Conservation (phyloP, 1,140 invertebrate species). For the Bombus turneri region DNA sequence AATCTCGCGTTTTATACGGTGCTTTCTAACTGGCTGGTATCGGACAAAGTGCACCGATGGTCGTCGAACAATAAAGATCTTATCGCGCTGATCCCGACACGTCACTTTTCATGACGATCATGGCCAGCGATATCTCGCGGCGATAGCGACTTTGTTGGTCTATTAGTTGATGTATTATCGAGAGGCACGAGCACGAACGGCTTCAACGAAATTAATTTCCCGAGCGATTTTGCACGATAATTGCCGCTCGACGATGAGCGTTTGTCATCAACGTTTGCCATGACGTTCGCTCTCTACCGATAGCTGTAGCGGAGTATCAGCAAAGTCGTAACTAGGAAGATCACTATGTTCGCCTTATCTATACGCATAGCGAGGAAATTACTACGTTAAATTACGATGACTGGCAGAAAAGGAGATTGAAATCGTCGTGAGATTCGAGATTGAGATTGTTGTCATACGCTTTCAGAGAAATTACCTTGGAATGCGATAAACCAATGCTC, state of each 20-base stretch:
- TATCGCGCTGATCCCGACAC: conserved; percentile 21
- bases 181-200: not conserved
- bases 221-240: conserved; percentile 2
- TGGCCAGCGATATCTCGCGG: conserved; percentile 24
- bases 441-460: not conserved
- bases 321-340: not conserved
- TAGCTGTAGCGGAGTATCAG: not conserved
- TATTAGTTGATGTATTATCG: conserved; percentile 14
- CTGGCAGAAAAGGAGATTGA: not conserved
- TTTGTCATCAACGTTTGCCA: not conserved
- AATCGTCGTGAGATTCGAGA: no score
- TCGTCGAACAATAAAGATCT: conserved; percentile 39
- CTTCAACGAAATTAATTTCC: conserved; percentile 23
- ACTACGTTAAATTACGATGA: not conserved
- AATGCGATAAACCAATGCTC: not conserved
- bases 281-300: not conserved
- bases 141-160: conserved; percentile 33
- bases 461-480: not conserved
- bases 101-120: conserved; percentile 43
- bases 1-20: conserved; percentile 4
- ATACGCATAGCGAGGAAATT: not conserved
- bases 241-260: not conserved
- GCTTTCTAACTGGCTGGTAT: not conserved
- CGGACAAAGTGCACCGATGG: conserved; percentile 35
- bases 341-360: not conserved